These are phyloP conservation scores for Euura lappo DNA, from an alignment of 1,140 invertebrate species.

Conservation along the genomic window DNA sequence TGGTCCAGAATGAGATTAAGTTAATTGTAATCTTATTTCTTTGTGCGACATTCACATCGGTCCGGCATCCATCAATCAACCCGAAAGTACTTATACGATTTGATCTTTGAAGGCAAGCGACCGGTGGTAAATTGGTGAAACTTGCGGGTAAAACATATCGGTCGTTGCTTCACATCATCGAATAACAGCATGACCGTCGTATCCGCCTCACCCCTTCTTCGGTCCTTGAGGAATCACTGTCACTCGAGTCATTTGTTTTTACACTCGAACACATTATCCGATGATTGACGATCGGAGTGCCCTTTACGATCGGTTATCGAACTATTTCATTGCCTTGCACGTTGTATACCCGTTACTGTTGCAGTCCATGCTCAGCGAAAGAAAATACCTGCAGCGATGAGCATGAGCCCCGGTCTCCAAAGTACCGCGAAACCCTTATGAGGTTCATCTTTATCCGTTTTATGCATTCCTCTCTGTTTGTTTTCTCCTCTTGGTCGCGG, in stretches of 20 bases:
- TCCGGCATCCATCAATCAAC: background rate
- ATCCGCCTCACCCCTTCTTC: background rate
- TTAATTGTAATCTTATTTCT: conserved; percentile 5
- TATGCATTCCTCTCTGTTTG: background rate
- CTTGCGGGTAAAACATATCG: background rate
- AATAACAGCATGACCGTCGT: background rate
- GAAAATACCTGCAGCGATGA: background rate
- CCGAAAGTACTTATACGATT: background rate
- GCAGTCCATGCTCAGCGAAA: background rate
- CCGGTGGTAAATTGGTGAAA: background rate
- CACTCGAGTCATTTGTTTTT: conserved; percentile 4
- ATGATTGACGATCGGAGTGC: background rate
- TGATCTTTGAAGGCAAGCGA: background rate
- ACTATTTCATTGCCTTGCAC: background rate
- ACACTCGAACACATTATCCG: background rate
- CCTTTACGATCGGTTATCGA: background rate
- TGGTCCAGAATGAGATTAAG: background rate
- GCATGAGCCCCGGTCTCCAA: background rate
- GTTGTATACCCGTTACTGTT: background rate
- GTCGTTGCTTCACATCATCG: background rate
- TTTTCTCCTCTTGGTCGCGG: background rate
- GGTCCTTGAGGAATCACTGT: background rate
- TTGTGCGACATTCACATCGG: background rate
- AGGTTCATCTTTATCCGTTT: no score
- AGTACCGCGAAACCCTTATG: background rate